phyloP scores from a whole-genome alignment of 2,797 vertebrate genomes.

The Rhinoraja longicauda region DNA sequence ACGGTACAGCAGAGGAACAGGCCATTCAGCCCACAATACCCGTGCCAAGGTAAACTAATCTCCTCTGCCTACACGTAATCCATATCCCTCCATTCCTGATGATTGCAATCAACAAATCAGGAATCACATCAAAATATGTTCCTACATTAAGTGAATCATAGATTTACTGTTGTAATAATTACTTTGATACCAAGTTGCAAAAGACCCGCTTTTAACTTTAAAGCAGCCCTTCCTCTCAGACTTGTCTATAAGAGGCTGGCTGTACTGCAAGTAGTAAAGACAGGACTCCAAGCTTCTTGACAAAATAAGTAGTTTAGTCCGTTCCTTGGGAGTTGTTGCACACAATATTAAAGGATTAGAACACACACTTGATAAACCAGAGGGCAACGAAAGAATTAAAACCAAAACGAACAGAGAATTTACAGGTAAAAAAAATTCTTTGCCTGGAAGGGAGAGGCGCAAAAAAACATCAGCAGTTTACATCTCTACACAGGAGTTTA shows the following conservation, averaged over 20 bases:
- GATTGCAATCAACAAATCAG: constrained; percentile 4
- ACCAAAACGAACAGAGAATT: neutral
- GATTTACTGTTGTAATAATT: neutral
- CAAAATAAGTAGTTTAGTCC: neutral
- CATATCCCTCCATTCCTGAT: no score
- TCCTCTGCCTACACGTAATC: no score
- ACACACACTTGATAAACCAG: neutral
- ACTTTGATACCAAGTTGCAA: neutral
- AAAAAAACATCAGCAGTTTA: neutral
- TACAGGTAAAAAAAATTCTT: neutral
- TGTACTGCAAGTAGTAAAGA: neutral
- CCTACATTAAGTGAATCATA: neutral
- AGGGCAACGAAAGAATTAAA: neutral
- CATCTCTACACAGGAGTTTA: neutral
- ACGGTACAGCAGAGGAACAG: no score
- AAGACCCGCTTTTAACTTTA: neutral
- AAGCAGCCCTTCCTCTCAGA: no score
- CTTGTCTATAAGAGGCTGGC: no score
- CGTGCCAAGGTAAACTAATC: no score
- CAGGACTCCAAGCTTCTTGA: neutral
- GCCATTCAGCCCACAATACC: no score
- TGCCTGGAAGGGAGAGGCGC: neutral
- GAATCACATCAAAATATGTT: constrained; percentile 20
- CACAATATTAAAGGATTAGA: neutral
- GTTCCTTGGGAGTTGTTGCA: neutral